A percentile compares a stretch with the other conserved stretches of the same genome.
Conservation (phyloP, 2,888 invertebrate species). For the Dendrolimus houi region DNA sequence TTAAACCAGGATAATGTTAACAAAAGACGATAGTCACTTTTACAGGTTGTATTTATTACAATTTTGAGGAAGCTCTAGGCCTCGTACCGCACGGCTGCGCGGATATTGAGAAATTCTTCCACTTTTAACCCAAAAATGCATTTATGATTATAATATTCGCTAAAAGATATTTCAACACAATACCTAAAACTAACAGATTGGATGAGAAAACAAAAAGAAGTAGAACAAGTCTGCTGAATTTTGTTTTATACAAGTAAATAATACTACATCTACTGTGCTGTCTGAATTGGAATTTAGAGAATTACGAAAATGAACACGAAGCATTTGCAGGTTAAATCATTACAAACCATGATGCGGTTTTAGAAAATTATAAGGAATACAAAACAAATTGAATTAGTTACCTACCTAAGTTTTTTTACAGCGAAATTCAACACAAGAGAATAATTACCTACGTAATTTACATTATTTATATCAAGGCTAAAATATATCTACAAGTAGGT, state of each 20-base stretch:
- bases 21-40: slow-evolving; percentile 33
- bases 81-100: slow-evolving; percentile 2
- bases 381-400: slow-evolving; percentile 9
- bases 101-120: slow-evolving; percentile 38
- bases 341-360: slow-evolving; percentile 40
- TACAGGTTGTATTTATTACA: slow-evolving; percentile 44
- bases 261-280: too few species aligned
- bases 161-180: too few species aligned
- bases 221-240: too few species aligned
- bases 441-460: too few species aligned
- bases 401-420: slow-evolving; percentile 6
- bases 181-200: neutral
- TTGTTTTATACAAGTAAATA: too few species aligned
- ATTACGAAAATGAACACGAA: neutral
- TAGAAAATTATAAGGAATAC: slow-evolving; percentile 17
- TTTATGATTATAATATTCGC: too few species aligned
- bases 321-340: slow-evolving; percentile 1
- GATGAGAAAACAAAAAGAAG: neutral
- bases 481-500: too few species aligned
- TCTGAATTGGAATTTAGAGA: too few species aligned
- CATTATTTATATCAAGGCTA: too few species aligned
- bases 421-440: neutral
- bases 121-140: slow-evolving; percentile 34
- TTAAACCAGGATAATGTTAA: slow-evolving; percentile 7
- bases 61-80: slow-evolving; percentile 30